phyloP scores from a whole-genome alignment of 2,797 vertebrate genomes.

The Pelobates cultripes region DNA sequence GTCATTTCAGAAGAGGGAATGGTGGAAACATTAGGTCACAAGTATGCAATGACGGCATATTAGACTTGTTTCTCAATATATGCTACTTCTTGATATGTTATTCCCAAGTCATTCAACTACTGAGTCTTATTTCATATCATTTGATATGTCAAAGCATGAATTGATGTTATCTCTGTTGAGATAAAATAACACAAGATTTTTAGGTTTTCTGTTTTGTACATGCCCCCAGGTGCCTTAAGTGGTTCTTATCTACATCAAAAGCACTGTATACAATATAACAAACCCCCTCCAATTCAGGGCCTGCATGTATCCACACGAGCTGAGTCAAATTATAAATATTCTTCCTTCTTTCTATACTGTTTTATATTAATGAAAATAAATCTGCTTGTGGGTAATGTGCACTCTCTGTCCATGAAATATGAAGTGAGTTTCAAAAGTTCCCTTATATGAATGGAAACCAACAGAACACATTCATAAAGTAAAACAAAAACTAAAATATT shows the following conservation, averaged over 20 bases:
- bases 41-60: too few relatives aligned
- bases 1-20: too few relatives aligned
- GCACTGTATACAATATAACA: not conserved
- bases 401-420: not conserved
- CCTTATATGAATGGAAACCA: not conserved
- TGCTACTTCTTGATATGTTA: not conserved
- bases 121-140: slow-evolving; percentile 24
- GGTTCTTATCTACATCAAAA: slow-evolving; percentile 36
- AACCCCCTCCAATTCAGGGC: slow-evolving; percentile 11
- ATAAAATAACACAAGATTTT: slow-evolving; percentile 17
- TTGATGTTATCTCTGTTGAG: slow-evolving; percentile 3
- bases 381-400: not conserved
- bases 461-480: not conserved
- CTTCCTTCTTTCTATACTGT: not conserved
- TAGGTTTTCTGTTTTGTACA: not conserved
- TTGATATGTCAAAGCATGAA: slow-evolving; percentile 15
- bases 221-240: slow-evolving; percentile 26
- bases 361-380: not conserved
- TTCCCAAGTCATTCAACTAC: not conserved
- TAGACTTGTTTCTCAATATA: too few relatives aligned
- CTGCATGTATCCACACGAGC: slow-evolving; percentile 13
- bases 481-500: too few relatives aligned
- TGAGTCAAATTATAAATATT: not conserved
- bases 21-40: too few relatives aligned
- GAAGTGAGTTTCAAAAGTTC: not conserved